Conservation (phyloP, 2,888 invertebrate species). For the Neoscelio sp. region DNA sequence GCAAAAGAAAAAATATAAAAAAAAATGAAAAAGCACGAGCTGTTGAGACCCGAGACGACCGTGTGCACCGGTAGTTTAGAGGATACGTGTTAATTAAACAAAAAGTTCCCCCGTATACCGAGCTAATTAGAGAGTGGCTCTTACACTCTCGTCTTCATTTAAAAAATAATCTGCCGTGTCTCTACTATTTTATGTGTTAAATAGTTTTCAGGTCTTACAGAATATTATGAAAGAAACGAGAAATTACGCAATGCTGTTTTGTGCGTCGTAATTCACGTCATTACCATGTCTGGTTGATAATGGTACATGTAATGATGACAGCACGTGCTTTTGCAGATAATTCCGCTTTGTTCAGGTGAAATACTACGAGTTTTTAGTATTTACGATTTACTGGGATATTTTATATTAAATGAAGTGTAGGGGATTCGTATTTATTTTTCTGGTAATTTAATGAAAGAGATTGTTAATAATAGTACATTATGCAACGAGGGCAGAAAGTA, state of each 20-base stretch:
- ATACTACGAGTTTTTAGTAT: no score
- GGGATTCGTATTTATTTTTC: no score
- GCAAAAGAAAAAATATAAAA: constrained; percentile 10
- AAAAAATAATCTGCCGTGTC: constrained; percentile 38
- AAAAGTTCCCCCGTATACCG: constrained; percentile 64
- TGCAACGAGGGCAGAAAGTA: no score
- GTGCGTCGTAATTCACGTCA: constrained; percentile 1
- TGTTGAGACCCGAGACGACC: constrained; percentile 51
- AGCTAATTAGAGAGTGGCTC: constrained; percentile 57
- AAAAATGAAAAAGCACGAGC: constrained; percentile 39
- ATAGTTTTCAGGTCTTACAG: constrained; percentile 41
- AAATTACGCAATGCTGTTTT: constrained; percentile 1
- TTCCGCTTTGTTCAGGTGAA: no score
- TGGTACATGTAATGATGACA: constrained; percentile 9
- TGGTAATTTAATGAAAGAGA: no score
- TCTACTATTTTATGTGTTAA: constrained; percentile 12
- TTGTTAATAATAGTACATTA: no score
- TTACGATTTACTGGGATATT: no score
- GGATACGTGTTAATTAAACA: constrained; percentile 73
- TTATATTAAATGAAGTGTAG: no score
- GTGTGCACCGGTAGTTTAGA: constrained; percentile 60
- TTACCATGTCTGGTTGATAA: constrained; percentile 17
- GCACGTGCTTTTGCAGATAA: background rate
- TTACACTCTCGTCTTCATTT: constrained; percentile 36
- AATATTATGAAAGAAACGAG: constrained; percentile 2